Base-by-base conservation (phyloP, 2,888 invertebrate genomes). In the Augochlorella aurata region DNA sequence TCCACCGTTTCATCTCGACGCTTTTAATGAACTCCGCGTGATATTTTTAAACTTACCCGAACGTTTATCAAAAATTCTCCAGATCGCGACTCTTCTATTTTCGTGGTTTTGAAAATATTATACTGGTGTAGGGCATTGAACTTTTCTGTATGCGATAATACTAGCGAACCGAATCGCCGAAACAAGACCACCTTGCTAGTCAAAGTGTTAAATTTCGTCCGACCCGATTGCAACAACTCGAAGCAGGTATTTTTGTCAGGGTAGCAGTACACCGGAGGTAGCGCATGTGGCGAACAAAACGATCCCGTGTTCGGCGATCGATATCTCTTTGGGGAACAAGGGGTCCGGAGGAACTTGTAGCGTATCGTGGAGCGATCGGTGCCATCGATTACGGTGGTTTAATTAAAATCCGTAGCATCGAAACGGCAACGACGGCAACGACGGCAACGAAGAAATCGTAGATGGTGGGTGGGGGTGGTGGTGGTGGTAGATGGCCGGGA, bases 381-480 rank as follows among this genome's bases (percentile, higher is more conserved):
- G 58, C 69, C 74, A 45, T 83, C 84, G 83, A 77, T 80, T 83
- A 83, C 74, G 14, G 54, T 10, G 77, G 77, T 77, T 83, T 80
- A 84, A 84, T 84, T 84, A 83, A 77, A 80, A 66, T 61, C 74
- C 77, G 52, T 14, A 44, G 61, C 63, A 38, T 38, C 38, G n/a
- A n/a, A n/a, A n/a, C n/a, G 38, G 38, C 38, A 38, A 38, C 38
- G 38, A 38, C 38, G 29, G 29, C 29, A 47, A 38, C 50, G 72
- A 82, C 80, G 71, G 83, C 71, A 77, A 75, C 77, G 81, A 83
- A 78, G 70, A 77, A 78, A 84, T 83, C 71, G 76, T 38, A 69
- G 66, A 63, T 61, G 83, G 58, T 63, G 69, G 49, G 54, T 66
- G 5, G 38, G 38, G 38, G 38, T 5, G 67, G 67, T 2, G 67